A percentile compares a stretch with the other conserved stretches of the same genome.
These are phyloP conservation scores for Pseudorasbora parva DNA, from an alignment of 2,113 vertebrate species.

Conservation along the genomic window DNA sequence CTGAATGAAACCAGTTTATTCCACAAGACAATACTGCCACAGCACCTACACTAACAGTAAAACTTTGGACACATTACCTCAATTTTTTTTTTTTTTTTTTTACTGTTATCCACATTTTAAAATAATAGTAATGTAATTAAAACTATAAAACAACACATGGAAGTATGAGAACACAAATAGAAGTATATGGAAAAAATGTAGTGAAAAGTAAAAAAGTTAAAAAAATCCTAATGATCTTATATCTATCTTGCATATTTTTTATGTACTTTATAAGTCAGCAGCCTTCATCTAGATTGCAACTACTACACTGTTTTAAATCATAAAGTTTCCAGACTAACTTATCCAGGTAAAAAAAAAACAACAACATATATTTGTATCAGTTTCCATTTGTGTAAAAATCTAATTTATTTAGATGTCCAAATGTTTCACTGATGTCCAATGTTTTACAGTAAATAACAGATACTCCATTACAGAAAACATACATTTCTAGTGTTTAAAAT, in stretches of 20 bases:
- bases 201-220: not conserved
- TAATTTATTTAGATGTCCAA: not conserved
- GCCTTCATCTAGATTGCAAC: not conserved
- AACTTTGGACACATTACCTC: not conserved
- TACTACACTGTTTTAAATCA: too few relatives aligned
- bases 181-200: not conserved
- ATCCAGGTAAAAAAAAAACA: not conserved
- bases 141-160: not conserved
- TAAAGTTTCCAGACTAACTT: not conserved
- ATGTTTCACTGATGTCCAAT: not conserved
- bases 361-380: not conserved
- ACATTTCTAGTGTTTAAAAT: not conserved
- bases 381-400: not conserved
- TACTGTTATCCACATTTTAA: not conserved
- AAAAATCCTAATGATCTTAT: not conserved
- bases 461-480: not conserved
- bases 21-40: slow-evolving; percentile 9
- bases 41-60: not conserved
- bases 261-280: not conserved
- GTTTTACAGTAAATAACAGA: not conserved
- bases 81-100: not conserved
- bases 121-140: not conserved
- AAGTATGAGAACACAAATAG: not conserved
- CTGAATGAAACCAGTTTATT: slow-evolving; percentile 19
- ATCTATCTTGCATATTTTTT: not conserved